A percentile compares a stretch with the other conserved stretches of the same genome.
Conservation (phyloP, 2,113 vertebrate species). For the zebrafish (Danio rerio) region GRCz12tu NC_133193.1:16451001-16451500, state of each 20-base stretch:
- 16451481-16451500: no score
- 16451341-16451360: neutral
- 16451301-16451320: constrained; percentile 18
- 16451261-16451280: constrained; percentile 22
- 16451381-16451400: constrained; percentile 14
- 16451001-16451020: neutral
- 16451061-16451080: neutral
- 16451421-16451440: no score
- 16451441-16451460: no score
- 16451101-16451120: constrained; percentile 27
- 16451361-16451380: neutral
- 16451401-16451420: constrained; percentile 9
- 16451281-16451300: constrained; percentile 11
- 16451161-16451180: constrained; percentile 48
- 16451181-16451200: constrained; percentile 33
- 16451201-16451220: neutral
- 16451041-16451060: constrained; percentile 41
- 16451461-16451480: no score
- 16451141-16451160: constrained; percentile 30
- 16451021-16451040: constrained; percentile 14
- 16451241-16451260: constrained; percentile 12
- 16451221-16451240: constrained; percentile 12
- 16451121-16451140: constrained; percentile 18
- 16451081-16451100: constrained; percentile 5
- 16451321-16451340: constrained; percentile 21